Evolutionary conservation across 2,888 invertebrate genomes (phyloP), one percentile per base, ranked within the genome.

Genomic region (Leucophora obtusa): DNA sequence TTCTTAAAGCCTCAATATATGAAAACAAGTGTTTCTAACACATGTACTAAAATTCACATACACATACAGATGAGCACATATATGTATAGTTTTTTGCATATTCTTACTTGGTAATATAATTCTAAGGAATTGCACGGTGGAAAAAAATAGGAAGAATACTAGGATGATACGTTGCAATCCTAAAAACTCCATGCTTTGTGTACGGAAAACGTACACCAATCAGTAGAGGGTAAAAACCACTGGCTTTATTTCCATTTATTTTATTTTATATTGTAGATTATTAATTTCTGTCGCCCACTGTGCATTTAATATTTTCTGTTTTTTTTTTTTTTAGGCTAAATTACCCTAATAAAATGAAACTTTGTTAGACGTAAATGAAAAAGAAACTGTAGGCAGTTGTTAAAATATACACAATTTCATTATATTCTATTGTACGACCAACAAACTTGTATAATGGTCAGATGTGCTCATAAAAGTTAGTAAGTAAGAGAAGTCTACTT

Each of bases 331-430:
- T 65, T 43, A 21, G 6, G 65, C 76, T 59, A 65, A 70, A 65
- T 77, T 70, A 76, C 43, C 35, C n/a, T 21, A 28, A 71, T 69
- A 63, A 69, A 76, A 69, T 56, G 65, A 66, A 76, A 70, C 69
- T 69, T 69, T 62, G 1, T 28, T 51, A 11, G 15, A 17, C 54
- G 33, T 33, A 47, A 68, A 54, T 68, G 24, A 54, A 38, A 58
- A 17, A 9, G 51, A 69, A 69, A 62, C 21, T 35, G 21, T 38
- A 38, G 14, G 11, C 54, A 50, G 47, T 47, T 47, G 15, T 21
- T 18, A 47, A 21, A 15, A 54, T 11, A 17, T 18, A 51, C 6
- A 38, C 38, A 50, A 11, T 47, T 17, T 65, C 43, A 58, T 65
- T 62, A 9, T 53, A 3, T 70, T 70, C 43, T 51, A 47, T n/a